phyloP scores from a whole-genome alignment of 2,113 vertebrate genomes.

The Arenaria interpres region DNA sequence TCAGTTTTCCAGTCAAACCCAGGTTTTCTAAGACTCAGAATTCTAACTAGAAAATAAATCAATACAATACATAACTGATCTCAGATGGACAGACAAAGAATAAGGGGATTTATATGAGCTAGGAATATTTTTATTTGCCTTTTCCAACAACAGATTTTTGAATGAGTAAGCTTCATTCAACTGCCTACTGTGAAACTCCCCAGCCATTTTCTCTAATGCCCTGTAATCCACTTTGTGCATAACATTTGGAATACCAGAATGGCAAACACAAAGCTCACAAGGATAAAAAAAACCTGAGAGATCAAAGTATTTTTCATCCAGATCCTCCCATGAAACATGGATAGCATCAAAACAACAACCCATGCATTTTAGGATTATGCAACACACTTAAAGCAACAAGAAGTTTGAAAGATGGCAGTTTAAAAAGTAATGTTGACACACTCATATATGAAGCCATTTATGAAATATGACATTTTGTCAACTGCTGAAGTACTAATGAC shows the following conservation, averaged over 20 bases:
- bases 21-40: not conserved
- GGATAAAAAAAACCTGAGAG: not conserved
- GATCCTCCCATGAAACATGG: not conserved
- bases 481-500: not conserved
- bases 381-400: not conserved
- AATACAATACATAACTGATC: not conserved
- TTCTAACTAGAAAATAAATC: not conserved
- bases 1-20: not conserved
- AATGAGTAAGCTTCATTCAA: not conserved
- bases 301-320: not conserved
- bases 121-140: not conserved
- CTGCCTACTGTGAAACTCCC: conserved; percentile 5
- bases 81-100: not conserved
- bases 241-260: conserved; percentile 2
- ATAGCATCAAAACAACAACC: not conserved
- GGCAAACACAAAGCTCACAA: not conserved
- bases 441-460: not conserved
- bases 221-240: conserved; percentile 36
- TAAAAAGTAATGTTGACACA: not conserved
- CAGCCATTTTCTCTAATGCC: not conserved
- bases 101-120: not conserved
- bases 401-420: not conserved
- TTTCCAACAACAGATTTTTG: conserved; percentile 32
- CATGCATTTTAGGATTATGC: not conserved
- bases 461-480: not conserved